These are phyloP conservation scores for Dyspetes luteomarginatus DNA, from an alignment of 2,888 invertebrate genomes.

Conservation along the genomic window DNA sequence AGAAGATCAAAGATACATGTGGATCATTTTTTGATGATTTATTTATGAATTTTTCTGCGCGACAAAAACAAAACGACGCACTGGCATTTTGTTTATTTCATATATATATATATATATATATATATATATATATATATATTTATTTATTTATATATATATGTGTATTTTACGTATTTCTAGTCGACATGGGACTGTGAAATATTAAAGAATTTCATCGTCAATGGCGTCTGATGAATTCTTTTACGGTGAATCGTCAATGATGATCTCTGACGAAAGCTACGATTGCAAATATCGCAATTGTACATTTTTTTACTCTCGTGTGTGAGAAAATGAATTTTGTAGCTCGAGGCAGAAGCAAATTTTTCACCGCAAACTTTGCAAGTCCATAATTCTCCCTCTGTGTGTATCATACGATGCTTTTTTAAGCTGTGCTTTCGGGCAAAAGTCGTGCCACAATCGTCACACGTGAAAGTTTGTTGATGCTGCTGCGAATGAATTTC, in stretches of 20 bases:
- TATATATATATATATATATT: too few relatives aligned
- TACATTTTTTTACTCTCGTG: not conserved
- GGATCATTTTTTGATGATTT: not conserved
- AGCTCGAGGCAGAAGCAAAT: not conserved
- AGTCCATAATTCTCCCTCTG: not conserved
- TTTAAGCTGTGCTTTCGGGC: not conserved
- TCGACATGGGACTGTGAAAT: not conserved
- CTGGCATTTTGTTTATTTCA: not conserved
- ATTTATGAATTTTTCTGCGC: not conserved
- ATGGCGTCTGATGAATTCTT: not conserved
- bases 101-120: too few relatives aligned
- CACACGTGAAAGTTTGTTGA: conserved; percentile 42
- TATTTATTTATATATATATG: too few relatives aligned
- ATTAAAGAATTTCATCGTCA: not conserved
- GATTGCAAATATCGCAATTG: not conserved
- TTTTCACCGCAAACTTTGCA: conserved; percentile 2
- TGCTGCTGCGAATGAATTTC: conserved; percentile 41
- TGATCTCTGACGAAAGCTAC: not conserved
- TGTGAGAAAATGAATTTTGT: not conserved
- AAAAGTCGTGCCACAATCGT: conserved; percentile 11
- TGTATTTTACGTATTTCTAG: too few relatives aligned
- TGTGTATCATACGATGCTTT: not conserved
- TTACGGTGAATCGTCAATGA: not conserved
- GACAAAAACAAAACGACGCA: not conserved
- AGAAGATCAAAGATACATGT: too few relatives aligned